phyloP scores from a whole-genome alignment of 2,797 vertebrate species.

The Echiichthys vipera region DNA sequence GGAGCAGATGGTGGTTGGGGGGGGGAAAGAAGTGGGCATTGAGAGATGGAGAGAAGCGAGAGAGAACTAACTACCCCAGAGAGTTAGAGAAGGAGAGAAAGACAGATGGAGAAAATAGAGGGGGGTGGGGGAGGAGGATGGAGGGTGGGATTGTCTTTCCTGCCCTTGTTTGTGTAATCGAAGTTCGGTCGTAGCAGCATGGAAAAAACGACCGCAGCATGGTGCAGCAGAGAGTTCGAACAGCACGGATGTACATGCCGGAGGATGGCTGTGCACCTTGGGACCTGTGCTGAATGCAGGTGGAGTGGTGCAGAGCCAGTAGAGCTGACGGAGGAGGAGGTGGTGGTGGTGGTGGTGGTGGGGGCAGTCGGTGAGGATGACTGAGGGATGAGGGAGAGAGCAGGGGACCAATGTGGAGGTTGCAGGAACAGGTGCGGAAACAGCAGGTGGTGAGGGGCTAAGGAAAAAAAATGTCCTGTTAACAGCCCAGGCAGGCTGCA shows the following conservation, averaged over 20 bases:
- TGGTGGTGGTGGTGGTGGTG: background rate
- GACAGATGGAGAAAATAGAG: slow-evolving; percentile 60
- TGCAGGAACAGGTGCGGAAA: slow-evolving; percentile 81
- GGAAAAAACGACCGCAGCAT: slow-evolving; percentile 54
- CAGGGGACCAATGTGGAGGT: slow-evolving; percentile 59
- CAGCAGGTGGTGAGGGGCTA: slow-evolving; percentile 73
- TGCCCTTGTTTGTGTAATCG: slow-evolving; percentile 53
- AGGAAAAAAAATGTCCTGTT: slow-evolving; percentile 31
- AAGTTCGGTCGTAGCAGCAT: slow-evolving; percentile 38
- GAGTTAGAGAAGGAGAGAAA: slow-evolving; percentile 39
- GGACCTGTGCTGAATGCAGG: slow-evolving; percentile 74
- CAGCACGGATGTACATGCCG: slow-evolving; percentile 38
- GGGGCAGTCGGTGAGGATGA: slow-evolving; percentile 3
- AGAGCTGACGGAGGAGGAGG: slow-evolving; percentile 25
- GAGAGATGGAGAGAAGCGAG: slow-evolving; percentile 21
- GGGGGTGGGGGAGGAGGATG: background rate
- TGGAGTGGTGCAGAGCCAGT: slow-evolving; percentile 63
- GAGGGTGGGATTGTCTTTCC: slow-evolving; percentile 24
- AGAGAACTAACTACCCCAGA: slow-evolving; percentile 49
- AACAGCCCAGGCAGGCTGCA: slow-evolving; percentile 36
- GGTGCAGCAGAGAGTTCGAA: slow-evolving; percentile 51
- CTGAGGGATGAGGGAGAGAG: slow-evolving; percentile 42
- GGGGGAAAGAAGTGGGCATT: slow-evolving; percentile 12
- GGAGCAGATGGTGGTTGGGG: slow-evolving; percentile 54
- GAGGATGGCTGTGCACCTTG: slow-evolving; percentile 43